Evolutionary conservation across 2,888 invertebrate genomes (phyloP).

Genomic region (Drosophila multiciliata): DNA sequence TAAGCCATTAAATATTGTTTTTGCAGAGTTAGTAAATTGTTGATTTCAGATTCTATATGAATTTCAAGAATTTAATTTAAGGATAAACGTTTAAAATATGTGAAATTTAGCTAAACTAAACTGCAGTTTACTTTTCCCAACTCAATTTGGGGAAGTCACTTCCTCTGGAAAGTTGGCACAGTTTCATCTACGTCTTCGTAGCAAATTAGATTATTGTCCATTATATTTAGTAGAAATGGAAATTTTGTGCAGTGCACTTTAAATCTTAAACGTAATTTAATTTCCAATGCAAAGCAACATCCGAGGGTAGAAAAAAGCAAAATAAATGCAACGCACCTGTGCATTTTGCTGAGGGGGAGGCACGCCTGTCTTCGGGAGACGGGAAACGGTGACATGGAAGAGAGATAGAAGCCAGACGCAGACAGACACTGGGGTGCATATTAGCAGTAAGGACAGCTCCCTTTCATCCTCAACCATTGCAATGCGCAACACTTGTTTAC

Average conservation of each 20-base stretch:
- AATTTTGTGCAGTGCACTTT: slow-evolving; percentile 56
- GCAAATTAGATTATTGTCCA: slow-evolving; percentile 54
- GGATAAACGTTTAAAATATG: not conserved
- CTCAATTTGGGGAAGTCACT: slow-evolving; percentile 7
- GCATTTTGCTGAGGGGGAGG: slow-evolving; percentile 9
- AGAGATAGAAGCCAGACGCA: slow-evolving; percentile 1
- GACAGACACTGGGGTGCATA: slow-evolving; percentile 51
- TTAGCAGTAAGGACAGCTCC: slow-evolving; percentile 55
- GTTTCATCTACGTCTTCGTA: slow-evolving; percentile 17
- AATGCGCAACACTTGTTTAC: slow-evolving; percentile 65
- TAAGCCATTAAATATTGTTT: too few species aligned
- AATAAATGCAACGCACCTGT: slow-evolving; percentile 47
- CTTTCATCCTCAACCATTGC: slow-evolving; percentile 35
- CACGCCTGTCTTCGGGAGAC: slow-evolving; percentile 1
- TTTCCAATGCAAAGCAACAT: slow-evolving; percentile 62
- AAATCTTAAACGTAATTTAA: slow-evolving; percentile 71
- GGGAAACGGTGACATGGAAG: slow-evolving; percentile 7
- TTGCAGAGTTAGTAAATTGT: not conserved
- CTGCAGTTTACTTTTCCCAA: not conserved
- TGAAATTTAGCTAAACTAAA: not conserved
- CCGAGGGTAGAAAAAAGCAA: slow-evolving; percentile 13
- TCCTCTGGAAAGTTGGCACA: slow-evolving; percentile 18
- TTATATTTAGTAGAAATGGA: slow-evolving; percentile 55
- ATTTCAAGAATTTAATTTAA: not conserved
- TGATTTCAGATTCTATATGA: not conserved